These are phyloP conservation scores for Hypanus sabinus DNA, from an alignment of 2,113 vertebrate species.

Conservation along the genomic window DNA sequence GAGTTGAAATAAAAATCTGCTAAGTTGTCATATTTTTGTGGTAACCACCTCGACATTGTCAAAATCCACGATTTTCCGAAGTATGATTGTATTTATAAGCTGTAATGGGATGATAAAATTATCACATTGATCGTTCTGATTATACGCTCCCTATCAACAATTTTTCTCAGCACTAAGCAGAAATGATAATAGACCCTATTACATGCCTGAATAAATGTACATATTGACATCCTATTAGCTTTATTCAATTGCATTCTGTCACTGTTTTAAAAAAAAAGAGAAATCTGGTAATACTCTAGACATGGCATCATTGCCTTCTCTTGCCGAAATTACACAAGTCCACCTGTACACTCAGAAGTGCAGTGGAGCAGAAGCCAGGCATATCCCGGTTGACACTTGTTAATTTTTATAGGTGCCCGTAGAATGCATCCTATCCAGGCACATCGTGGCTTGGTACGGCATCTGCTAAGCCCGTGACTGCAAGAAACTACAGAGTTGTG, in stretches of 20 bases:
- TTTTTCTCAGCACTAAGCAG: neutral
- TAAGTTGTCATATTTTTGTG: neutral
- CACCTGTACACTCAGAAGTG: too few relatives aligned
- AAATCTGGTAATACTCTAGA: neutral
- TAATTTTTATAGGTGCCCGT: too few relatives aligned
- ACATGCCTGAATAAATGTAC: neutral
- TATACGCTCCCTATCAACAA: neutral
- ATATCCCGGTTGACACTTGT: too few relatives aligned
- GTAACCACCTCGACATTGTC: neutral
- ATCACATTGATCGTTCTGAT: neutral
- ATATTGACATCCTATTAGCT: neutral
- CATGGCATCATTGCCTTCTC: neutral
- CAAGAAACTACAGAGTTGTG: too few relatives aligned
- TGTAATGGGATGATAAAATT: slow-evolving; percentile 3
- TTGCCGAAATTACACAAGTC: neutral
- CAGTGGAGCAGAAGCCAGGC: neutral
- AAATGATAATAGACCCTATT: neutral
- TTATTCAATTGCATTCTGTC: neutral
- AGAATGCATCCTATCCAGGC: too few relatives aligned
- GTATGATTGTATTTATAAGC: neutral
- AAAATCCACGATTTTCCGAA: neutral
- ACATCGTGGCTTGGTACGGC: too few relatives aligned
- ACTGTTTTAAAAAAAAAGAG: neutral
- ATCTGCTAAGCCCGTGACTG: too few relatives aligned
- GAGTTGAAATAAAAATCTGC: neutral